phyloP scores from a whole-genome alignment of 1,140 invertebrate genomes.

The Drosophila biarmipes region DNA sequence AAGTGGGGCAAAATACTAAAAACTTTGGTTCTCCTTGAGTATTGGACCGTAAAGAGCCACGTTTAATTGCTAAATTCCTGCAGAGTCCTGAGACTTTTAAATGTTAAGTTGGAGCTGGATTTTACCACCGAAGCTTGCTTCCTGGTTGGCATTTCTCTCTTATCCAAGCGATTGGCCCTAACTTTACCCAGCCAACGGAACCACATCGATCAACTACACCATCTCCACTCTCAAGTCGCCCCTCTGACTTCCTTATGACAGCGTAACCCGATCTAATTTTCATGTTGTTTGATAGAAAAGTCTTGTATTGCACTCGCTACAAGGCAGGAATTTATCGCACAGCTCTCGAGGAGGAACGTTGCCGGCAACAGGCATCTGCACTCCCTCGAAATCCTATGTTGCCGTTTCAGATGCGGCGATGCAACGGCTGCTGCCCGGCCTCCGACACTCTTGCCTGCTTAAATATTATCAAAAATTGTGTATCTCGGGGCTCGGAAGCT shows the following conservation, averaged over 20 bases:
- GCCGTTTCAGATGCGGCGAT: constrained; percentile 22
- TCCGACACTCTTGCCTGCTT: constrained; percentile 50
- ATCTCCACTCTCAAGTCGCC: not conserved
- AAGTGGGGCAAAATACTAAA: not conserved
- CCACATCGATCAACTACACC: constrained; percentile 26
- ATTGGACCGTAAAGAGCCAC: too few species aligned
- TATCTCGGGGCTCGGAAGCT: constrained; percentile 72
- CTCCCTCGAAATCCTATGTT: constrained; percentile 57
- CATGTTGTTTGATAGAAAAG: constrained; percentile 78
- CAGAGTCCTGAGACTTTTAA: not conserved
- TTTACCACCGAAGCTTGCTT: not conserved
- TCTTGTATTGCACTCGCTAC: constrained; percentile 58
- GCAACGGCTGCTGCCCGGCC: constrained; percentile 15
- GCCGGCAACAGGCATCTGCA: constrained; percentile 48
- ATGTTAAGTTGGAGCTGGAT: not conserved
- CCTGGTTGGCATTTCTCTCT: constrained; percentile 9
- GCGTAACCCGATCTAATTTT: constrained; percentile 70
- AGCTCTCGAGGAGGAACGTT: constrained; percentile 26
- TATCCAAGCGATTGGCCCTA: constrained; percentile 13
- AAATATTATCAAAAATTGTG: constrained; percentile 80
- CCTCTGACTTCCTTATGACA: constrained; percentile 55
- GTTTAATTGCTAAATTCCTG: not conserved
- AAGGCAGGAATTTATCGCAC: constrained; percentile 72
- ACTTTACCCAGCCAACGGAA: constrained; percentile 18
- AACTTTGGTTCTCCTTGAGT: not conserved